Evolutionary conservation across 1,140 invertebrate species (phyloP).

Genomic region (Neodiprion lecontei): DNA sequence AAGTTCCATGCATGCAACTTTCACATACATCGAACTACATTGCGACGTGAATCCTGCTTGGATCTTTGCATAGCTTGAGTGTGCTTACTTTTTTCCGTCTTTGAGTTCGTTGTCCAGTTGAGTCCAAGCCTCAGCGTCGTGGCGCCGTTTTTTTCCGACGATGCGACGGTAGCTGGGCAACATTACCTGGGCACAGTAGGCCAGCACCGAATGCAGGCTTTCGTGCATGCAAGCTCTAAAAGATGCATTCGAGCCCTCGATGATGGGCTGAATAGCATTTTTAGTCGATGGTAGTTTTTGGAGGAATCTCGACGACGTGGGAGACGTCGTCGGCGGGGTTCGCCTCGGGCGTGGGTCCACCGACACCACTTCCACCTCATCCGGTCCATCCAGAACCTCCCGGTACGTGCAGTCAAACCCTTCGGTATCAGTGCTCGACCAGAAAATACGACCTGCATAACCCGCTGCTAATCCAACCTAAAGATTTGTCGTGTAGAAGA

Average conservation of each 20-base stretch:
- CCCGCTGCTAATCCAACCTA: slow-evolving; percentile 46
- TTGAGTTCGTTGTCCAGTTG: not conserved
- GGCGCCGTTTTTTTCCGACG: slow-evolving; percentile 15
- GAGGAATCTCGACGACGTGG: too few species aligned
- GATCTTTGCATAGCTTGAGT: not conserved
- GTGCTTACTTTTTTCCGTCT: not conserved
- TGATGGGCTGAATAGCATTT: too few species aligned
- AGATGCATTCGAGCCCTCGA: slow-evolving; percentile 8
- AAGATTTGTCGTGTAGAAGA: not conserved
- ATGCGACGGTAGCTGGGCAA: slow-evolving; percentile 30
- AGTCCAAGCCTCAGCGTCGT: not conserved
- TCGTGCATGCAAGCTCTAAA: slow-evolving; percentile 44
- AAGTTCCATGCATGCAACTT: too few species aligned
- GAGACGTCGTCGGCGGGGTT: too few species aligned
- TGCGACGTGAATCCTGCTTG: too few species aligned
- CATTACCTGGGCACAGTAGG: slow-evolving; percentile 40
- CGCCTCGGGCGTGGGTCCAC: slow-evolving; percentile 30
- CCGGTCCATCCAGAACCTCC: slow-evolving; percentile 33
- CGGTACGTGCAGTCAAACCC: slow-evolving; percentile 30
- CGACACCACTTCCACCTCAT: slow-evolving; percentile 35
- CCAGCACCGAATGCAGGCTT: slow-evolving; percentile 44
- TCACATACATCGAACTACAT: too few species aligned
- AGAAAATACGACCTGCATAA: slow-evolving; percentile 40
- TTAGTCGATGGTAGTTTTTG: too few species aligned
- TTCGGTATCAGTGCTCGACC: slow-evolving; percentile 34